Evolutionary conservation across 2,888 invertebrate species (phyloP), one percentile per base, ranked within the genome.

Genomic region (Alcis repandata): DNA sequence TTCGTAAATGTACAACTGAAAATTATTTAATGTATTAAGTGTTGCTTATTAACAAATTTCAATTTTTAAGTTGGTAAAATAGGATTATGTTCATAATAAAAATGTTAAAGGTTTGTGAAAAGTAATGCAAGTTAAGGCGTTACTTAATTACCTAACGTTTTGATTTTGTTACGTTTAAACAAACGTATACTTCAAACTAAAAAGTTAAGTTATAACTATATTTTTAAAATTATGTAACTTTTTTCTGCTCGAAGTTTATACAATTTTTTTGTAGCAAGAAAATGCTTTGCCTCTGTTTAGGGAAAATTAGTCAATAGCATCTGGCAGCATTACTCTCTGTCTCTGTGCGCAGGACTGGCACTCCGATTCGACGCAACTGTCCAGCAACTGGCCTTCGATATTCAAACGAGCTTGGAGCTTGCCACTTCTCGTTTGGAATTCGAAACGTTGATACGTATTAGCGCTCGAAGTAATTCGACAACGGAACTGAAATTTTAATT

Each of bases 371-470:
- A 65, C 63, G 63, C 59, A 53, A n/a, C 63, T 65, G n/a, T n/a
- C 54, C 33, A 51, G 36, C 38, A 63, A 54, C 72, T 65, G 70
- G 71, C 68, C 72, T 83, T 87, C 80, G 81, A 82, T 81, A 82
- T 80, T 81, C 77, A 80, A 79, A 75, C 75, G 41, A 60, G 54
- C 58, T 71, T 76, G 68, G 41, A 60, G 54, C 58, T 71, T 76
- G 68, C 68, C 79, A 85, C 79, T 85, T 78, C 67, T 70, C 79
- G 79, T 73, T 76, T 63, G 71, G 65, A 71, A 72, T 71, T 75
- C 72, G 70, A 70, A 54, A 65, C 49, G 69, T 57, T 57, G 63
- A 75, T 76, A 80, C 84, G 79, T 74, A 65, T 20, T 32, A 46
- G 17, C 41, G 59, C 54, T 32, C 20, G 56, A 61, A 63, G 51